These are phyloP conservation scores for Pyxicephalus adspersus DNA, from an alignment of 2,113 vertebrate genomes.

Conservation along the genomic window DNA sequence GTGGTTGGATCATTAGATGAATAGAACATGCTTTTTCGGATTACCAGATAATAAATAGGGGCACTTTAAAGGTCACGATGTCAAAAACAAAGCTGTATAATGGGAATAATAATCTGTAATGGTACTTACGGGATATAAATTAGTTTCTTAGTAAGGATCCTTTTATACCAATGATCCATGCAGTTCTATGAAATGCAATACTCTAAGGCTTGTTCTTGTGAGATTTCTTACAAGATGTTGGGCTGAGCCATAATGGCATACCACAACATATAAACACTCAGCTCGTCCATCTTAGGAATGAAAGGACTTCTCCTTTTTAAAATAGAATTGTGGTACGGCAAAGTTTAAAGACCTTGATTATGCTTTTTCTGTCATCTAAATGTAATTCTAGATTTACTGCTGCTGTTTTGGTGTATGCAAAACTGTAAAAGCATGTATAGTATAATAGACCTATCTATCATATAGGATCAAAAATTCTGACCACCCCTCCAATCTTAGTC, in stretches of 20 bases:
- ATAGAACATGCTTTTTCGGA: constrained; percentile 65
- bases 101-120: constrained; percentile 73
- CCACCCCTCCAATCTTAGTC: too few species aligned
- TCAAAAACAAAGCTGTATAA: constrained; percentile 70
- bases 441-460: too few species aligned
- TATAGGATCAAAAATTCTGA: too few species aligned
- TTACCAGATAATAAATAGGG: constrained; percentile 65
- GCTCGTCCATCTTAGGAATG: neutral
- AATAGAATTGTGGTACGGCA: too few species aligned
- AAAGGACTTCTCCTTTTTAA: neutral
- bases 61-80: constrained; percentile 72
- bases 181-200: constrained; percentile 43
- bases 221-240: neutral
- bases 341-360: too few species aligned
- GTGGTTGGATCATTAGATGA: constrained; percentile 63
- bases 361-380: too few species aligned
- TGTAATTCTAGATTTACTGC: too few species aligned
- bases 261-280: neutral
- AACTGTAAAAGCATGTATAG: too few species aligned
- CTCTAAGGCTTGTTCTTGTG: neutral
- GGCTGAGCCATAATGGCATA: neutral
- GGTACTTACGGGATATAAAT: constrained; percentile 68
- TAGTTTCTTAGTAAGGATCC: constrained; percentile 66
- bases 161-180: constrained; percentile 64
- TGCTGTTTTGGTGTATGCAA: too few species aligned